Percentiles rank a stretch among this genome's conserved stretches.
These are phyloP conservation scores for Mnemiopsis leidyi DNA, from an alignment of 37 sponge, comb jelly and placozoan species.

Conservation along the genomic window DNA sequence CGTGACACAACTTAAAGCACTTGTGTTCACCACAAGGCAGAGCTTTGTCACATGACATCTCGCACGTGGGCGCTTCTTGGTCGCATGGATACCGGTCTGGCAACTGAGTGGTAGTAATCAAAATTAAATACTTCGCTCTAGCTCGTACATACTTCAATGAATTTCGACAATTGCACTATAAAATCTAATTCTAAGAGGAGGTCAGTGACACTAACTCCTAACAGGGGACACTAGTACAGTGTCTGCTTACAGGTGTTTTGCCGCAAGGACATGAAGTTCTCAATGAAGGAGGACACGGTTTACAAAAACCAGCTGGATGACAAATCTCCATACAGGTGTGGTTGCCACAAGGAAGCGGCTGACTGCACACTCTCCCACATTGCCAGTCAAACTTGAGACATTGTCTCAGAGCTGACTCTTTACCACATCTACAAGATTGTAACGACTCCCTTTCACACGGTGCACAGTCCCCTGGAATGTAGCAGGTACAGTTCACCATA, in stretches of 20 bases:
- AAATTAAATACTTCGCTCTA: too few relatives aligned
- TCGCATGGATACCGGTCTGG: background rate
- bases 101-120: too few relatives aligned
- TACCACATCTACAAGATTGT: conserved; percentile 80
- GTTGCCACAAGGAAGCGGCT: conserved; percentile 24
- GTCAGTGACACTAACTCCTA: too few relatives aligned
- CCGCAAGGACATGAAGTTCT: conserved; percentile 41
- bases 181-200: too few relatives aligned
- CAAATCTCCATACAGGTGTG: background rate
- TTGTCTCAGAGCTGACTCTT: conserved; percentile 39
- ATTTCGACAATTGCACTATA: too few relatives aligned
- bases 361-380: conserved; percentile 74
- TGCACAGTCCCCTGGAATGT: conserved; percentile 73
- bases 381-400: conserved; percentile 76
- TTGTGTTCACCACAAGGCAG: conserved; percentile 68
- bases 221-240: too few relatives aligned
- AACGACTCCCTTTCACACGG: conserved; percentile 68
- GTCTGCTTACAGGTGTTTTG: background rate
- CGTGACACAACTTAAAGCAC: conserved; percentile 78
- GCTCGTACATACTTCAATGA: too few relatives aligned
- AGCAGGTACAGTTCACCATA: too few relatives aligned
- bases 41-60: conserved; percentile 63
- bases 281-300: background rate
- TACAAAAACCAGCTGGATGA: background rate
- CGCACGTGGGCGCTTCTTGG: background rate